Evolutionary conservation across 2,113 vertebrate genomes (phyloP), one percentile per base, ranked within the genome.

Genomic region (Chionis minor): DNA sequence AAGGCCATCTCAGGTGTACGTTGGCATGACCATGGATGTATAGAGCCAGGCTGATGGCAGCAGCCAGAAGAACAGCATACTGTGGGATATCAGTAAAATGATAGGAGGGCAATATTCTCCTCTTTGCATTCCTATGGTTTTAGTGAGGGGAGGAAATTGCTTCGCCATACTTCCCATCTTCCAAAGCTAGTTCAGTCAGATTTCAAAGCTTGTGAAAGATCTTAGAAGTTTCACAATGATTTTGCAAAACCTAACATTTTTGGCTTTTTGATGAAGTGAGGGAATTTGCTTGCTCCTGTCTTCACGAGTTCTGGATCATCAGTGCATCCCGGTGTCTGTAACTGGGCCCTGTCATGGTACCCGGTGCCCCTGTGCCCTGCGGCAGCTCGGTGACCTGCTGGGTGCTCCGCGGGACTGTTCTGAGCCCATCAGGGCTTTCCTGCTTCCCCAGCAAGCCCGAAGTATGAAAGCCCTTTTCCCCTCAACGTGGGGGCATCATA

Each of bases 331-430:
- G 24, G 11, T 58, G 21, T 51, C 81, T 71, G 23, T 27, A 47
- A 26, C 13, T 47, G n/a, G 33, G 27, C 7, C 8, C 21, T 54
- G 1, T 13, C 35, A 9, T 0, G 2, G 24, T 28, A 40, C 12
- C 66, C 45, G 19, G 42, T 16, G 28, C 5, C 24, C n/a, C 40
- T 6, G 21, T 40, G 45, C 20, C 35, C 74, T 85, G 70, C 0
- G 4, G 83, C 63, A 75, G 32, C 35, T 47, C 3, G 0, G 4
- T 38, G 33, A 28, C 12, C 45, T 51, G 13, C 44, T 56, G 21
- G 13, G 4, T 44, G 33, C 26, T 66, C 58, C 0, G 0, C 1
- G 4, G 51, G 23, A 10, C 24, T 85, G 3, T 11, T 38, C 16
- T 16, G 6, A 62, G 14, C 23, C 51, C 79, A 51, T 13, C 24